Percentiles rank a stretch among this genome's conserved stretches.
These are phyloP conservation scores for Varecia variegata DNA, from an alignment of 2,797 vertebrate genomes.

Conservation along the genomic window DNA sequence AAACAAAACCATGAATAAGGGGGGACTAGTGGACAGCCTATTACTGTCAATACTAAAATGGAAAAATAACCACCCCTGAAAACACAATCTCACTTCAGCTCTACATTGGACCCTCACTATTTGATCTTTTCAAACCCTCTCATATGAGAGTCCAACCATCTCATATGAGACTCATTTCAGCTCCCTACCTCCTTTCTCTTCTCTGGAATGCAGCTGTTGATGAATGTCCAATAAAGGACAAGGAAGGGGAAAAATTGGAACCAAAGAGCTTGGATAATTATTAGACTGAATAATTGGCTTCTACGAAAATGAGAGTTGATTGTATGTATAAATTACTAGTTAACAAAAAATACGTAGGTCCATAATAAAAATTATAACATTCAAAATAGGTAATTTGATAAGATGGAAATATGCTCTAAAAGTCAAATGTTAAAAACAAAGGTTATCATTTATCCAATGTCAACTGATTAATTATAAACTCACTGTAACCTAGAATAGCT, in stretches of 20 bases:
- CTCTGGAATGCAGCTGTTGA: background rate
- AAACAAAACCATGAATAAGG: background rate
- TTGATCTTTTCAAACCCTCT: background rate
- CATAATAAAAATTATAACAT: constrained; percentile 48
- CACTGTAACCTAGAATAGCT: constrained; percentile 17
- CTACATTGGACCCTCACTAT: background rate
- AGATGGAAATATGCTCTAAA: background rate
- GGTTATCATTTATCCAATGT: constrained; percentile 10
- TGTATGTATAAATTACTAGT: constrained; percentile 48
- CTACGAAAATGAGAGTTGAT: constrained; percentile 27
- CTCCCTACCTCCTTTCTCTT: background rate
- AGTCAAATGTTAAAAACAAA: constrained; percentile 66
- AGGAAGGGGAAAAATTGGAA: background rate
- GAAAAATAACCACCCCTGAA: background rate
- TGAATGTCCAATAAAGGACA: background rate
- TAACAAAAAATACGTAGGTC: background rate
- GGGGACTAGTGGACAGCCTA: background rate
- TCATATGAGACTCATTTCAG: background rate
- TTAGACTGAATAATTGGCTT: constrained; percentile 48
- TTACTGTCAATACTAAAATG: background rate
- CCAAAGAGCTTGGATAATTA: constrained; percentile 6
- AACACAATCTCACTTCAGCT: background rate
- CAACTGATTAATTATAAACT: constrained; percentile 58
- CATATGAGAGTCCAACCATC: background rate
- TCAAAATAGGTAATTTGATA: constrained; percentile 51